A percentile compares a stretch with the other conserved stretches of the same genome.
These are phyloP conservation scores for Oxyruncus cristatus DNA, from an alignment of 2,113 vertebrate genomes.

Conservation along the genomic window DNA sequence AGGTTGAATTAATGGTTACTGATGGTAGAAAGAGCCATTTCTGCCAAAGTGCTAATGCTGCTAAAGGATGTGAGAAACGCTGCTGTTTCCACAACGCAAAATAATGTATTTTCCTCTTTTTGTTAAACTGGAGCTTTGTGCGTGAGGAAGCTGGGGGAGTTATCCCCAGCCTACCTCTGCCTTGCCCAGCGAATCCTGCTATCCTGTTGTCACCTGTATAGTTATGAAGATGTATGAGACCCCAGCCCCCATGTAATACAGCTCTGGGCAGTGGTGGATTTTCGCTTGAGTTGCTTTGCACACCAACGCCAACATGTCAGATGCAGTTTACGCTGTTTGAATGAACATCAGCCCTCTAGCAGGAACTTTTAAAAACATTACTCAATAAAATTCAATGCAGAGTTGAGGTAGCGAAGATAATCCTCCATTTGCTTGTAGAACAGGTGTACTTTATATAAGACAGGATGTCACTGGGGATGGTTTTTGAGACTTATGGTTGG, in stretches of 20 bases:
- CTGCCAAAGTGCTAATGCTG: neutral
- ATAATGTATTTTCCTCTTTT: neutral
- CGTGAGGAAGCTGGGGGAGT: neutral
- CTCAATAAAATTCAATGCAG: neutral
- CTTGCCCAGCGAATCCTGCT: neutral
- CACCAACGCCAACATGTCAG: conserved; percentile 48
- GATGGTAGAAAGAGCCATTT: neutral
- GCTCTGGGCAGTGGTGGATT: conserved; percentile 56
- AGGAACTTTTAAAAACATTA: conserved; percentile 41
- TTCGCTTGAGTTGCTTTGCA: conserved; percentile 50
- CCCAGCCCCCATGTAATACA: neutral
- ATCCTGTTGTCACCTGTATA: conserved; percentile 32
- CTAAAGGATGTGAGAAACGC: neutral
- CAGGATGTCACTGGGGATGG: neutral
- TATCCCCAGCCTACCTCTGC: neutral
- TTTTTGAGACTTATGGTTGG: neutral
- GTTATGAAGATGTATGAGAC: conserved; percentile 64
- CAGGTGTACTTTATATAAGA: neutral
- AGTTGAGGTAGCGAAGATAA: neutral
- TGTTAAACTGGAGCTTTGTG: neutral
- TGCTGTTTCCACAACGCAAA: neutral
- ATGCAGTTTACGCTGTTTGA: conserved; percentile 65
- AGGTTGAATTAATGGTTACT: neutral
- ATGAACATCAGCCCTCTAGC: conserved; percentile 64
- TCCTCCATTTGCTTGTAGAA: conserved; percentile 32